Percentiles rank a stretch among this genome's conserved stretches.
Conservation (phyloP, 2,888 invertebrate genomes). For the Drosophila kambysellisi region DNA sequence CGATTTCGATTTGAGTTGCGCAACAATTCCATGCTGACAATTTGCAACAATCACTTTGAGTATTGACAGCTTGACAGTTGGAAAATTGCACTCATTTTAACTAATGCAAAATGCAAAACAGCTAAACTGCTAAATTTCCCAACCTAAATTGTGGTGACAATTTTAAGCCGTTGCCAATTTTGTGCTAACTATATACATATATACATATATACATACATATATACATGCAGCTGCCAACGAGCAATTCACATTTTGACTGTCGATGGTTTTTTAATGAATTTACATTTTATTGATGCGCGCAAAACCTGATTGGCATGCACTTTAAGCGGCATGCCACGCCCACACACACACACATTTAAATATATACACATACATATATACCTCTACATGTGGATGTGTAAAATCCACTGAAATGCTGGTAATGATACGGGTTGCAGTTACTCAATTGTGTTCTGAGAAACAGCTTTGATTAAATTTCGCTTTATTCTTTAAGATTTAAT, state of each 20-base stretch:
- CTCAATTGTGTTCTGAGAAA: not conserved
- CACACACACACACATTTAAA: not conserved
- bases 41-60: conserved; percentile 49
- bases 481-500: not conserved
- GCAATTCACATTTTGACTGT: conserved; percentile 6
- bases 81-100: conserved; percentile 50
- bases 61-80: conserved; percentile 20
- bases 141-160: conserved; percentile 5
- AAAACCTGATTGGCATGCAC: conserved; percentile 63
- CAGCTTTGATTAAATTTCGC: not conserved
- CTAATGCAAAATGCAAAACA: conserved; percentile 32
- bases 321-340: conserved; percentile 33
- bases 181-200: not conserved
- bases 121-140: conserved; percentile 5
- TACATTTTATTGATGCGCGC: conserved; percentile 53
- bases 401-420: conserved; percentile 3
- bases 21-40: conserved; percentile 31
- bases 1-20: conserved; percentile 8
- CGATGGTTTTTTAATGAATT: conserved; percentile 54
- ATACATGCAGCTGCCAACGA: not conserved
- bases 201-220: no score
- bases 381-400: not conserved
- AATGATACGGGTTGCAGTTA: conserved; percentile 10
- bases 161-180: conserved; percentile 23
- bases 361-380: not conserved